These are phyloP conservation scores for Kryphioiulus occultus DNA, from an alignment of 2,888 invertebrate species.

Conservation along the genomic window DNA sequence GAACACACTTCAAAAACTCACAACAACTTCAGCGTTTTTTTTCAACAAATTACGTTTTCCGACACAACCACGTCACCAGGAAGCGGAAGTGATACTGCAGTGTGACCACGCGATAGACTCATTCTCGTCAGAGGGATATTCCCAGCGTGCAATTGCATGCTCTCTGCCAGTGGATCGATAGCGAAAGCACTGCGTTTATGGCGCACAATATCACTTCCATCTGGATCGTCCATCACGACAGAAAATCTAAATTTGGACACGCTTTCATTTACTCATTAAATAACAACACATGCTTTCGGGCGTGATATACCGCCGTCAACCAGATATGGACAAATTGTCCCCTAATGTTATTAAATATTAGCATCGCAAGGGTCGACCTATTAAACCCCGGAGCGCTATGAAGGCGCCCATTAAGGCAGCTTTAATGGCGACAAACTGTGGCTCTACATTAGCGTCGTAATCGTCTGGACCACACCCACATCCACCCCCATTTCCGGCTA, in stretches of 20 bases:
- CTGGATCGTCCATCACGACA: conserved; percentile 4
- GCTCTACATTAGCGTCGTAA: neutral
- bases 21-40: neutral
- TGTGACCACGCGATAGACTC: neutral
- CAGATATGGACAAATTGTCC: conserved; percentile 17
- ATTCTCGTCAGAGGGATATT: neutral
- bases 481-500: neutral
- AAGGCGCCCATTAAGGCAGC: neutral
- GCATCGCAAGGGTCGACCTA: conserved; percentile 16
- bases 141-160: neutral
- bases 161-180: neutral
- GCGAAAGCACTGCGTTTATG: neutral
- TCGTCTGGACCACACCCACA: neutral
- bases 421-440: neutral
- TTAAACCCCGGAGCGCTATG: neutral
- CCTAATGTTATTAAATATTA: conserved; percentile 23
- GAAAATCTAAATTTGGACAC: conserved; percentile 22
- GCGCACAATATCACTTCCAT: conserved; percentile 4
- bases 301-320: neutral
- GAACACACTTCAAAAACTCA: no score
- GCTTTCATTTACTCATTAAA: conserved; percentile 17
- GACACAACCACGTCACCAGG: neutral
- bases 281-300: conserved; percentile 23
- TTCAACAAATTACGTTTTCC: neutral
- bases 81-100: neutral